Conservation (phyloP, 2,113 vertebrate species). For the Heterochromis multidens region DNA sequence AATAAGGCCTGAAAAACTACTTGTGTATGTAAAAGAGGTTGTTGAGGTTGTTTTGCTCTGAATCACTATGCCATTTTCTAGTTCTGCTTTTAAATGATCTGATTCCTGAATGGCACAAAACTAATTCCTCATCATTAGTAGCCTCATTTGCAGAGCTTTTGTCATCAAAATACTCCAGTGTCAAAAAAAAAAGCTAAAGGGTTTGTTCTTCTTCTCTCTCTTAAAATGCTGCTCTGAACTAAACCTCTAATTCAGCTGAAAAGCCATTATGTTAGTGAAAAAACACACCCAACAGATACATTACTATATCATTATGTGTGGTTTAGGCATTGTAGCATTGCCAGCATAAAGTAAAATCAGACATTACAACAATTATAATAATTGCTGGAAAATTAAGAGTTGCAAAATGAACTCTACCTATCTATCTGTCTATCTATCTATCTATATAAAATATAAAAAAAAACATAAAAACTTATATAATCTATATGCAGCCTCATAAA, state of each 20-base stretch:
- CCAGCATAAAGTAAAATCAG: background rate
- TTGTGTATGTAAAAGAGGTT: background rate
- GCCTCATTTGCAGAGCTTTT: background rate
- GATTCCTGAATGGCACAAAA: background rate
- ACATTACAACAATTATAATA: too few relatives aligned
- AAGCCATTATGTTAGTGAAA: background rate
- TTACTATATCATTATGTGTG: background rate
- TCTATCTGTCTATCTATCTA: too few relatives aligned
- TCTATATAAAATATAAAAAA: too few relatives aligned
- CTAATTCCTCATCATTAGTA: background rate
- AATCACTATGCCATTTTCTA: background rate
- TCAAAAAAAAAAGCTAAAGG: background rate
- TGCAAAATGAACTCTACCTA: too few relatives aligned
- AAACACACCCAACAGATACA: background rate
- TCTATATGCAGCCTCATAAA: background rate
- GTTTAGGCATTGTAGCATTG: background rate
- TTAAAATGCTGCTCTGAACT: background rate
- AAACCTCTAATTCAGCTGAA: background rate
- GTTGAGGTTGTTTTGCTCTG: background rate
- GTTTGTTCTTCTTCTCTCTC: background rate
- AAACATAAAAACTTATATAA: too few relatives aligned
- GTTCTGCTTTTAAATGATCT: background rate
- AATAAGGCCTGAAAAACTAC: background rate
- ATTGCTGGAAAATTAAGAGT: too few relatives aligned
- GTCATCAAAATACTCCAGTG: background rate